Percentiles rank a stretch among this genome's conserved stretches.
phyloP scores from a whole-genome alignment of 2,888 invertebrate species.

The Eueremaeus valkanovi region DNA sequence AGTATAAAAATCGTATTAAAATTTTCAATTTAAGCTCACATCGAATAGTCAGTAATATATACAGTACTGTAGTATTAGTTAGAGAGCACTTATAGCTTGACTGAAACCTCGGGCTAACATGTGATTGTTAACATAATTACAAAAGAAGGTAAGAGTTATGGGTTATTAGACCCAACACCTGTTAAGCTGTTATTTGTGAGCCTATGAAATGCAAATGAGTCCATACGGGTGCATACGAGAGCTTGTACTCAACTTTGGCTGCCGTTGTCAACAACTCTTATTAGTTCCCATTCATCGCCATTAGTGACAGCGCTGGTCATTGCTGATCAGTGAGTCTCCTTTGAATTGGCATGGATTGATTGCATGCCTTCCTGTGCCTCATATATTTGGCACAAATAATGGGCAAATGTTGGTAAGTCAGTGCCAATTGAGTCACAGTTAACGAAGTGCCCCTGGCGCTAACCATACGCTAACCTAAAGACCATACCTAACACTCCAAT shows the following conservation, averaged over 20 bases:
- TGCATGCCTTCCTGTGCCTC: constrained; percentile 4
- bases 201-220: constrained; percentile 35
- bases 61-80: neutral
- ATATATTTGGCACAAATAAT: constrained; percentile 27
- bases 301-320: constrained; percentile 29
- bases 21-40: neutral
- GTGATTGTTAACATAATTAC: neutral
- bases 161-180: constrained; percentile 28
- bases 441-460: constrained; percentile 8
- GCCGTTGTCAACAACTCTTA: constrained; percentile 34
- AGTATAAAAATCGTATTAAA: constrained; percentile 33
- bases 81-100: constrained; percentile 14
- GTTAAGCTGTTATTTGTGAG: constrained; percentile 31
- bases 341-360: constrained; percentile 12
- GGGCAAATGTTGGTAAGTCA: constrained; percentile 31
- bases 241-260: neutral
- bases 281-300: constrained; percentile 17
- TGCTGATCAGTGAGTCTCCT: neutral
- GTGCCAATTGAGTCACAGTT: constrained; percentile 20
- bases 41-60: neutral
- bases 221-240: too few relatives aligned
- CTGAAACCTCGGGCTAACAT: too few relatives aligned
- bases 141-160: constrained; percentile 23
- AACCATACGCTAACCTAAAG: neutral
- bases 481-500: constrained; percentile 2